These are phyloP conservation scores for Conus ventricosus DNA, from an alignment of 1,140 invertebrate species.

Conservation along the genomic window DNA sequence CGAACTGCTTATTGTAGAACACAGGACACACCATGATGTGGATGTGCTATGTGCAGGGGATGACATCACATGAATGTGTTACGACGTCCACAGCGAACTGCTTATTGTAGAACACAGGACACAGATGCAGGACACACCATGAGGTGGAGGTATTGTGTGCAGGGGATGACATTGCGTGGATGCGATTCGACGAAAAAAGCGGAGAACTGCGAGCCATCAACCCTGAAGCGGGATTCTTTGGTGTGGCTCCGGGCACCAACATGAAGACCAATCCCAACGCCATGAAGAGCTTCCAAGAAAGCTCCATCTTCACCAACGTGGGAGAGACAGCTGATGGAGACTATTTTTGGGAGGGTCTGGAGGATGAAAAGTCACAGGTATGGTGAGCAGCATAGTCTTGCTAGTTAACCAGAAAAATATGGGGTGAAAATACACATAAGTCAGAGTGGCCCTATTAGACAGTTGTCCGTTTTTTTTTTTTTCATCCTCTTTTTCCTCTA, in stretches of 20 bases:
- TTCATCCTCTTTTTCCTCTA: too few relatives aligned
- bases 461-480: too few relatives aligned
- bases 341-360: conserved; percentile 94
- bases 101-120: too few relatives aligned
- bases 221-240: conserved; percentile 99
- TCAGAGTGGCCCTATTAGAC: too few relatives aligned
- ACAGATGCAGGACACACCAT: background rate
- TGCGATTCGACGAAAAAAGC: conserved; percentile 91
- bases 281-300: conserved; percentile 93
- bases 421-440: too few relatives aligned
- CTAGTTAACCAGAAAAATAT: too few relatives aligned
- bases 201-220: conserved; percentile 95
- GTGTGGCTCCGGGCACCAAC: conserved; percentile 96
- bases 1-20: too few relatives aligned
- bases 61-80: too few relatives aligned
- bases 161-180: conserved; percentile 80
- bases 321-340: conserved; percentile 91
- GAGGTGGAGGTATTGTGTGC: background rate
- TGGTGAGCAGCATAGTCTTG: too few relatives aligned
- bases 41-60: too few relatives aligned
- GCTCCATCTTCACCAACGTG: conserved; percentile 99
- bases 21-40: too few relatives aligned
- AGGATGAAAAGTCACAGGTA: conserved; percentile 82
- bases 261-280: conserved; percentile 95
- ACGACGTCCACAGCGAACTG: too few relatives aligned